Conservation (phyloP, 2,888 invertebrate genomes). For the Catocala fraxini region DNA sequence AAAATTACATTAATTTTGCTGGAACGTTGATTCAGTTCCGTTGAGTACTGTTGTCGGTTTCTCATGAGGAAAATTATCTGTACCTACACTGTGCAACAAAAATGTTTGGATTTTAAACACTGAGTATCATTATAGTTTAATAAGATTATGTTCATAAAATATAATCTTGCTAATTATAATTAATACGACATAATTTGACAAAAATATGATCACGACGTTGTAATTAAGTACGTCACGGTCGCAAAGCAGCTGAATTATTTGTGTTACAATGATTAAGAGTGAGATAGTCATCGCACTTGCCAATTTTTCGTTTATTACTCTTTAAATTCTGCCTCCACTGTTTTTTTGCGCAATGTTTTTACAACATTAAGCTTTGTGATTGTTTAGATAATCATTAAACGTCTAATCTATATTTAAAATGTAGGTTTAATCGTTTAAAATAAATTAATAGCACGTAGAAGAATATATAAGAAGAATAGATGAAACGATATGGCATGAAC, state of each 20-base stretch:
- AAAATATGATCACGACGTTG: conserved; percentile 13
- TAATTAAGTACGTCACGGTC: conserved; percentile 2
- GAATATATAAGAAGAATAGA: background rate
- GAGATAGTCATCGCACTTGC: conserved; percentile 12
- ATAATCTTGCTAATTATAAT: background rate
- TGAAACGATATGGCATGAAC: background rate
- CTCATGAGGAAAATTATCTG: background rate
- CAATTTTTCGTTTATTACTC: conserved; percentile 21
- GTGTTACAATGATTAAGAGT: conserved; percentile 8
- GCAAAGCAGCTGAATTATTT: conserved; percentile 7
- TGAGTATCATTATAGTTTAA: background rate
- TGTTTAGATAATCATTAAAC: background rate
- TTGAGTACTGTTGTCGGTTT: conserved; percentile 6
- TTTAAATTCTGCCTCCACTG: background rate
- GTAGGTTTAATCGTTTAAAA: too few relatives aligned
- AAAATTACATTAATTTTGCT: conserved; percentile 19
- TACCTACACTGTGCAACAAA: background rate
- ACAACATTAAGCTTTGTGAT: background rate
- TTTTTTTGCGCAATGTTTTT: background rate
- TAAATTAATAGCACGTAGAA: background rate
- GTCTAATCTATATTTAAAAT: background rate
- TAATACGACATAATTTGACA: background rate
- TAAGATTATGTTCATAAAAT: background rate
- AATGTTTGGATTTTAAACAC: background rate
- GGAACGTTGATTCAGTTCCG: conserved; percentile 8